Evolutionary conservation across 2,113 vertebrate species (phyloP), one percentile per base, ranked within the genome.

Genomic region (Tragelaphus strepsiceros): DNA sequence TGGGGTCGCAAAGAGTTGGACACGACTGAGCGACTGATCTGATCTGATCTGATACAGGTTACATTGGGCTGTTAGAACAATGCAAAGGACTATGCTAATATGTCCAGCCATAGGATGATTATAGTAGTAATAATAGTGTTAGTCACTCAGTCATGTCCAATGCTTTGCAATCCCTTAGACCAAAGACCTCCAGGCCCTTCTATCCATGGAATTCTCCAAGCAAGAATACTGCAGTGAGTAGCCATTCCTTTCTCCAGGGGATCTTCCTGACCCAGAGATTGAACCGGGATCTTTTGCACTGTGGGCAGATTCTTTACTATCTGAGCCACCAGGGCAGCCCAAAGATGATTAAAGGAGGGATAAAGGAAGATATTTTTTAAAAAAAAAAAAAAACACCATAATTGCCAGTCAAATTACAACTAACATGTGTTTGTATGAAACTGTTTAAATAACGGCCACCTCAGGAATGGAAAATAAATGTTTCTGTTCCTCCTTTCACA

Each of bases 391-490:
- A 61, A 83, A 21, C 22, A 71, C 51, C 22, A 39, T 58, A 83
- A 56, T 51, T 62, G 5, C 26, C 51, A 61, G 54, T 92, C 56
- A 96, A 90, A 95, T 90, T 7, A 92, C 28, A 82, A 32, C 62
- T 16, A 93, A 28, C 56, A 39, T 26, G 17, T n/a, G 7, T 71
- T 90, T 91, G 3, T 61, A 51, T 2, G 92, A 35, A 46, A 88
- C 10, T 82, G 5, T 89, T 96, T 86, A 71, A 88, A 90, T 82
- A 74, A 53, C 7, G 2, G 10, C 21, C 26, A 35, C 89, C 85
- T 93, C 43, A 35, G 77, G 59, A 88, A 78, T 21, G 39, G 28
- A 77, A 93, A 95, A 97, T 93, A 97, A 94, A 91, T 80, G 92
- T 62, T 91, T 85, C 35, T 39, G 15, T 6, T 56, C 4, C 49